phyloP scores from a whole-genome alignment of 2,888 invertebrate genomes.

The Tortrix viridana region DNA sequence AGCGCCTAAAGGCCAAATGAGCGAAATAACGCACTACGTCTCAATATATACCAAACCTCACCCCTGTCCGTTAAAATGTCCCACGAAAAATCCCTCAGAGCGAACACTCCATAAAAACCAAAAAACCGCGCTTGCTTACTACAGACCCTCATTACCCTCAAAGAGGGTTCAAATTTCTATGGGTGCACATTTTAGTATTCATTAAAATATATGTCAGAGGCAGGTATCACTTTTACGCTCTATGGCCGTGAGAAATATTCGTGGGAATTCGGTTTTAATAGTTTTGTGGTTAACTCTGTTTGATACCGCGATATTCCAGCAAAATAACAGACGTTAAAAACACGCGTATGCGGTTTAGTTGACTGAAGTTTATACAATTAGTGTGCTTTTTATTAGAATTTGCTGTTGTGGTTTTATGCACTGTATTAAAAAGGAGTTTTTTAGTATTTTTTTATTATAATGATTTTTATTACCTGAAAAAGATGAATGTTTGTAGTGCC shows the following conservation, averaged over 20 bases:
- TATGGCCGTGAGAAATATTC: slow-evolving; percentile 43
- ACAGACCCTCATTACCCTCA: neutral
- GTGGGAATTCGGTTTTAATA: slow-evolving; percentile 38
- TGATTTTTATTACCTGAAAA: too few relatives aligned
- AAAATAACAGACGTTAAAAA: neutral
- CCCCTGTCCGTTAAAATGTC: slow-evolving; percentile 24
- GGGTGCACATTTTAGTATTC: neutral
- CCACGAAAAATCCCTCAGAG: slow-evolving; percentile 6
- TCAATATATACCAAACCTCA: slow-evolving; percentile 23
- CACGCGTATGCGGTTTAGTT: neutral
- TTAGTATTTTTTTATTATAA: too few relatives aligned
- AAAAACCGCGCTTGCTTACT: neutral
- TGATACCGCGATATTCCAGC: neutral
- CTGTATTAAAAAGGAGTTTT: too few relatives aligned
- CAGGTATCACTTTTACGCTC: slow-evolving; percentile 48
- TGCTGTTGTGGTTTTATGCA: too few relatives aligned
- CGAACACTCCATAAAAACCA: neutral
- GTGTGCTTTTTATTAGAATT: too few relatives aligned
- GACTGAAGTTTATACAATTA: neutral
- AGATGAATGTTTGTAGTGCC: too few relatives aligned
- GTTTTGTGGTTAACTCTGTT: slow-evolving; percentile 14
- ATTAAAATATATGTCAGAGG: slow-evolving; percentile 35
- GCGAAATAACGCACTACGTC: slow-evolving; percentile 1
- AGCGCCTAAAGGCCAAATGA: slow-evolving; percentile 12
- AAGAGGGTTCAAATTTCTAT: slow-evolving; percentile 29